Evolutionary conservation across 2,113 vertebrate species (phyloP).

Genomic region (Ardeotis arabs): DNA sequence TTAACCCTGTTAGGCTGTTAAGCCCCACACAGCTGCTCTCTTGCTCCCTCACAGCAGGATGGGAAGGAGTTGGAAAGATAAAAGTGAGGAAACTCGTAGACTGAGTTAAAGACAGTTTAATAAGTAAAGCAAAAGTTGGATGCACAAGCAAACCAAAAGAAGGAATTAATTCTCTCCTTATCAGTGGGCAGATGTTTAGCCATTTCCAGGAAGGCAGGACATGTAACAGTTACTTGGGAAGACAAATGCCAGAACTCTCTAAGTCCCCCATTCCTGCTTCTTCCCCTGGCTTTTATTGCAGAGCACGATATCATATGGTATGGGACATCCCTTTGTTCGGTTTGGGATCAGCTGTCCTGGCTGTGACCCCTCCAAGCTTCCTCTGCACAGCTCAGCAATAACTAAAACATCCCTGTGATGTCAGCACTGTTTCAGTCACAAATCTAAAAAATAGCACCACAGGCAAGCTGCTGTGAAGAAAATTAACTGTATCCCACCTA

Average conservation of each 20-base stretch:
- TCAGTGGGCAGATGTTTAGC: not conserved
- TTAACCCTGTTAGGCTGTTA: not conserved
- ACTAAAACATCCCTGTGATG: not conserved
- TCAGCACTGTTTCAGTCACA: not conserved
- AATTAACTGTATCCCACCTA: not conserved
- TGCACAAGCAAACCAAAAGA: not conserved
- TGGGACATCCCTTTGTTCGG: no score
- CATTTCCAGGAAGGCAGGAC: not conserved
- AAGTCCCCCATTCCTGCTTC: no score
- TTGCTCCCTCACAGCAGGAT: not conserved
- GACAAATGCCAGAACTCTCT: no score
- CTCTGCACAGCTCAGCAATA: not conserved
- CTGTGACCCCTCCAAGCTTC: no score
- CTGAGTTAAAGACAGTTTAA: not conserved
- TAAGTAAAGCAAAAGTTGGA: not conserved
- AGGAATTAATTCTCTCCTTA: not conserved
- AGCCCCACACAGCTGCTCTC: rapidly evolving
- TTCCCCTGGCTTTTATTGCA: no score
- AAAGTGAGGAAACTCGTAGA: not conserved
- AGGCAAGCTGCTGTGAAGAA: not conserved
- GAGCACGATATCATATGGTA: no score
- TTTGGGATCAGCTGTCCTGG: no score
- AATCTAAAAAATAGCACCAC: not conserved
- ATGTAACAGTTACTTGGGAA: no score
- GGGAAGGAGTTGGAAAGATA: not conserved